Percentiles rank a stretch among this genome's conserved stretches.
These are phyloP conservation scores for Creontiades dilutus DNA, from an alignment of 2,888 invertebrate genomes.

Conservation along the genomic window DNA sequence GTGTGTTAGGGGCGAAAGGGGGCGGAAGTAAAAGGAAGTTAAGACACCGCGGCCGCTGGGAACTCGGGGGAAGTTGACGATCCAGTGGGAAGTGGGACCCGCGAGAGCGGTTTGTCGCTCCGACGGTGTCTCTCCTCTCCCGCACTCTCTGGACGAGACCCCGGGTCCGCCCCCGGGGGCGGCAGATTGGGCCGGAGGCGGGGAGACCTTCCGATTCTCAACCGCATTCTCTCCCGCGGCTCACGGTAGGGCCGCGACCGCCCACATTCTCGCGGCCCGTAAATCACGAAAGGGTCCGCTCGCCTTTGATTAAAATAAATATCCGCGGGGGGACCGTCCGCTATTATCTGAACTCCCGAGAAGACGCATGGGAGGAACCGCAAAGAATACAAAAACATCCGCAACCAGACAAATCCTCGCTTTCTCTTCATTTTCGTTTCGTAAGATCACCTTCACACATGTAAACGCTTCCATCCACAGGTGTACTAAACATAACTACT, in stretches of 20 bases:
- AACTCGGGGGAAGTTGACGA: conserved; percentile 8
- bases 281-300: neutral
- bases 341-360: conserved; percentile 18
- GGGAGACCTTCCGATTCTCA: conserved; percentile 10
- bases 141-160: neutral
- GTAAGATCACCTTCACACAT: too few relatives aligned
- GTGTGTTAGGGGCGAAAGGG: neutral
- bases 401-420: conserved; percentile 3
- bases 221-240: neutral
- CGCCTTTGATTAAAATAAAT: conserved; percentile 47
- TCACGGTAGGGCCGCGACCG: neutral
- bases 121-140: neutral
- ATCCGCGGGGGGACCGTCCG: conserved; percentile 43
- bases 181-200: neutral
- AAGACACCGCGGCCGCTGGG: neutral
- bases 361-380: conserved; percentile 23
- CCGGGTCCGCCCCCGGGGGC: neutral
- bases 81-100: conserved; percentile 6
- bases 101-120: conserved; percentile 46
- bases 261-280: conserved; percentile 9
- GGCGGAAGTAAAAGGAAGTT: conserved; percentile 35
- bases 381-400: neutral
- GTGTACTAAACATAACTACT: too few relatives aligned
- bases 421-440: neutral
- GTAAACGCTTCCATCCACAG: too few relatives aligned